Evolutionary conservation across 2,888 invertebrate genomes (phyloP), one percentile per base, ranked within the genome.

Genomic region (Kuschelorhynchus macadamiae): DNA sequence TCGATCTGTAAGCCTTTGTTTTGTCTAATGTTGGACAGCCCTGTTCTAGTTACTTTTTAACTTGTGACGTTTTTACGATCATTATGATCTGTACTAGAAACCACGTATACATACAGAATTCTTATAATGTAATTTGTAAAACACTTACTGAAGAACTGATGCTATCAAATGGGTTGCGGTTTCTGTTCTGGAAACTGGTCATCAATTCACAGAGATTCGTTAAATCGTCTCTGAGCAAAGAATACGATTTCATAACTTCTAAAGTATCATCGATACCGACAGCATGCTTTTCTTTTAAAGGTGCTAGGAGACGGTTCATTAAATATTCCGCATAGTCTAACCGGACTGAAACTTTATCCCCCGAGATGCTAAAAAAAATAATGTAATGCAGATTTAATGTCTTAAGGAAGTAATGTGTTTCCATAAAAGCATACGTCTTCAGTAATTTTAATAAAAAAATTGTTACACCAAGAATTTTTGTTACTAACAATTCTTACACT

Each of bases 141-240:
- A 17, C 20, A 50, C 33, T 63, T 67, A 77, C 78, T 85, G 93
- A 93, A 11, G 91, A 87, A 72, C 93, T 93, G 18, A 99, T 86
- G 67, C 88, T 83, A 50, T 90, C 88, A 85, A 93, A 90, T 0
- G 92, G 91, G 82, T 96, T 93, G 0, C 21, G 32, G 74, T 89
- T 87, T 75, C 88, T 87, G 9, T 89, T 87, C 36, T 89, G 90
- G 0, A 94, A 91, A 97, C 97, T 98, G 33, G 90, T 82, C 0
- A 93, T 90, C 25, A 98, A 81, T 79, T 99, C 98, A 8, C 92
- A 85, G 20, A 99, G 85, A 9, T 92, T 92, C 72, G 98, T 97
- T 75, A 97, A 85, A 82, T 99, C 99, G 78, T 98, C 98, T 65
- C 95, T 88, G 56, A 95, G 82, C 63, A 99, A 86, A 80, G 93